These are phyloP conservation scores for Cephalotes varians DNA, from an alignment of 2,888 invertebrate genomes.

Conservation along the genomic window DNA sequence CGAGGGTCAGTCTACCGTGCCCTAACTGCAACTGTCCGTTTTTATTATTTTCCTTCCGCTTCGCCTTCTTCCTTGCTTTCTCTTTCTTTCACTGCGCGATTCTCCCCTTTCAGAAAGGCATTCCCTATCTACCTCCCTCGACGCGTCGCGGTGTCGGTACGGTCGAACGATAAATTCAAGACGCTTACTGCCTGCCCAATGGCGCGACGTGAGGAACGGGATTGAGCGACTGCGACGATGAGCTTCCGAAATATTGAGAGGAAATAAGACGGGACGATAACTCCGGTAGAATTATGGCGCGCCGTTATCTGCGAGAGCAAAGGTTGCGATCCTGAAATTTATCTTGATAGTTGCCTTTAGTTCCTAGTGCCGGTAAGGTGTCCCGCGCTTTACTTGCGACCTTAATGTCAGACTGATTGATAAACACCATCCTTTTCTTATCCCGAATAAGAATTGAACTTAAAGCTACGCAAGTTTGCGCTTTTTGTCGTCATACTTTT, in stretches of 20 bases:
- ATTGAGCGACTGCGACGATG: constrained; percentile 81
- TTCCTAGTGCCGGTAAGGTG: neutral
- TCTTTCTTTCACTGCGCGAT: constrained; percentile 47
- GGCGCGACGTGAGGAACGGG: constrained; percentile 76
- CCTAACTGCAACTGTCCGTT: constrained; percentile 83
- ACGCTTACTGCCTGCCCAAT: constrained; percentile 83
- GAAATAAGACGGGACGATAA: constrained; percentile 58
- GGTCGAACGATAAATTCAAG: constrained; percentile 83
- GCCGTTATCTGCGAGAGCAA: constrained; percentile 33
- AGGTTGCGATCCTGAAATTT: constrained; percentile 37
- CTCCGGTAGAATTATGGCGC: constrained; percentile 16
- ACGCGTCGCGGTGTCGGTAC: constrained; percentile 77
- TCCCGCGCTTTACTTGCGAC: neutral
- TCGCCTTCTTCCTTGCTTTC: constrained; percentile 45
- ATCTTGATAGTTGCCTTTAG: constrained; percentile 12
- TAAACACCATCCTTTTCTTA: neutral
- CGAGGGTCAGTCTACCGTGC: constrained; percentile 84
- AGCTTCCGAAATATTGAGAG: constrained; percentile 58
- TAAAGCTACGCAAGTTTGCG: neutral
- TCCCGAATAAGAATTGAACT: neutral
- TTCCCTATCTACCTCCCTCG: constrained; percentile 55
- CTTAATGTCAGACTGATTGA: constrained; percentile 11
- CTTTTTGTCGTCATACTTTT: neutral
- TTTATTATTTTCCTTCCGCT: constrained; percentile 80
- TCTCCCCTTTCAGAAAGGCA: constrained; percentile 40